Evolutionary conservation across 2,113 vertebrate genomes (phyloP), one percentile per base, ranked within the genome.

Genomic region (Coturnix japonica): DNA sequence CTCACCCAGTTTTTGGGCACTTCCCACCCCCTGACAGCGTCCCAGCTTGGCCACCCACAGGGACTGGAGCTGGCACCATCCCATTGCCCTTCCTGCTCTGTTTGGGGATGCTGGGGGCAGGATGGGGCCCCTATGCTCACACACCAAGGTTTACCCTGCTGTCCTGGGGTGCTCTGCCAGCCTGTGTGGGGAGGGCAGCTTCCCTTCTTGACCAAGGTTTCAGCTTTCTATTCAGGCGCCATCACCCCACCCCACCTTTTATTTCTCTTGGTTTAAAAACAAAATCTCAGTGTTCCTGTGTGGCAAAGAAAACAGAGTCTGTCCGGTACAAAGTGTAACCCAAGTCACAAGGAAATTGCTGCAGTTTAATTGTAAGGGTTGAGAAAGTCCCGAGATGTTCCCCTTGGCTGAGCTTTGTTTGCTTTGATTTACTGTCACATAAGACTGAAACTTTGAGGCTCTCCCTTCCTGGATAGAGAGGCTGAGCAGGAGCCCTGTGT

Each of bases 51-150:
- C 33, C 53, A 16, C 25, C 16, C 33, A 18, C 3, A n/a, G 23
- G 7, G 30, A 35, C 1, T 3, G 20, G 17, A 76, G 17, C 41
- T 31, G 71, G 19, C 22, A 70, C 2, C n/a, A 21, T 16, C 17
- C 30, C 0, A 21, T 0, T 30, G 35, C 22, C 4, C 31, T 87
- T 31, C 26, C 18, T 0, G 0, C 56, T 78, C 44, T 57, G 25
- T 19, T 19, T 41, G 80, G 56, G 21, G 13, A 13, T 61, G 41
- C 30, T 21, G 17, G 8, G 26, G 11, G 13, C 51, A 72, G 71
- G 61, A 81, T 56, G 28, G 13, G 25, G 49, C 28, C 35, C 66
- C 15, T 4, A 2, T 0, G 4, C 53, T 13, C 76, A 28, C 14
- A 46, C 63, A 28, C 22, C 43, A 59, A 64, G 41, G 35, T 8